Evolutionary conservation across 2,797 vertebrate species (phyloP).

Genomic region (Cossypha niveicapilla): DNA sequence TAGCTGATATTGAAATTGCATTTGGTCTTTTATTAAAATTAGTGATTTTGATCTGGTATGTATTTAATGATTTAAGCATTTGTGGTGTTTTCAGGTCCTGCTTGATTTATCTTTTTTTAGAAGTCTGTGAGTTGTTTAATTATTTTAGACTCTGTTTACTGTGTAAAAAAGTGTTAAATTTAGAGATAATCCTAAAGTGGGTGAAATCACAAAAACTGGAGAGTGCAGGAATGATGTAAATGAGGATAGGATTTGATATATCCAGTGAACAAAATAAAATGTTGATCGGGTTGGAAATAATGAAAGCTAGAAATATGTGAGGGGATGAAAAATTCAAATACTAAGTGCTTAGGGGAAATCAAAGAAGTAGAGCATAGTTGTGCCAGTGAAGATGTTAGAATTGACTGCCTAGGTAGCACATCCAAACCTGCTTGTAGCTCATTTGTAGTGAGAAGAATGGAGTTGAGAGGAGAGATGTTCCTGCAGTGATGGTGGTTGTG

Average conservation of each 20-base stretch:
- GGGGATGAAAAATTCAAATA: not conserved
- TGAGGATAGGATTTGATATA: not conserved
- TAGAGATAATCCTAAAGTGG: not conserved
- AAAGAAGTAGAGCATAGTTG: not conserved
- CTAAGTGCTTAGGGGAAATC: not conserved
- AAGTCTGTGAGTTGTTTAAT: not conserved
- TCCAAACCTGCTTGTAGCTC: not conserved
- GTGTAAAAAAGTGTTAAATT: not conserved
- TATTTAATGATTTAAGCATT: not conserved
- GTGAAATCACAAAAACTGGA: not conserved
- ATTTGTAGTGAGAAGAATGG: not conserved
- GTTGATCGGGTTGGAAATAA: not conserved
- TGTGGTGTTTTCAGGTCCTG: not conserved
- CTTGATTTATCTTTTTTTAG: not conserved
- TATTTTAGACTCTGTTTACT: not conserved
- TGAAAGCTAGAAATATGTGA: not conserved
- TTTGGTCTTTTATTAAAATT: not conserved
- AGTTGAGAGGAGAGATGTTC: not conserved
- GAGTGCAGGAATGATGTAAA: not conserved
- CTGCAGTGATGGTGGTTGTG: rapidly evolving
- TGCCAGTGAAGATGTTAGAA: not conserved
- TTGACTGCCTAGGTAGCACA: not conserved
- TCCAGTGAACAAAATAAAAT: not conserved
- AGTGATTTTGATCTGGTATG: not conserved
- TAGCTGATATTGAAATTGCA: not conserved